Conservation (phyloP, 2,888 invertebrate genomes). For the Leptopilina drosophilae region DNA sequence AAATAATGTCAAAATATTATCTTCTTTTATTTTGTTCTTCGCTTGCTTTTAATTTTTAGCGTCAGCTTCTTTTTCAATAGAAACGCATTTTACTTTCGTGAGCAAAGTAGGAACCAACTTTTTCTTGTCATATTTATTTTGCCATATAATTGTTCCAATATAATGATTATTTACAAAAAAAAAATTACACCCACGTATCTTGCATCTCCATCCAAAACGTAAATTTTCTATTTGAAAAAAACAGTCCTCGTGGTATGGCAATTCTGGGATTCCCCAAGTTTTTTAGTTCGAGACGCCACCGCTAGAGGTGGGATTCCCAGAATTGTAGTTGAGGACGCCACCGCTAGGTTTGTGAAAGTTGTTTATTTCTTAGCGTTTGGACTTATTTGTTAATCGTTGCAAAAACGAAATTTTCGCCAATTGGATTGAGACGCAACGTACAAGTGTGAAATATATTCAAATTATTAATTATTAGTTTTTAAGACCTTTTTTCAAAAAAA, state of each 20-base stretch:
- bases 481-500: slow-evolving; percentile 53
- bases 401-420: background rate
- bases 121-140: slow-evolving; percentile 31
- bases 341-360: too few species aligned
- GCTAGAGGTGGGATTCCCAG: too few species aligned
- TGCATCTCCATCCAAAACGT: background rate
- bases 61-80: slow-evolving; percentile 34
- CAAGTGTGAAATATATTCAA: slow-evolving; percentile 32
- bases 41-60: slow-evolving; percentile 34
- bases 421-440: slow-evolving; percentile 10
- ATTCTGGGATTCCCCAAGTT: too few species aligned
- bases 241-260: too few species aligned
- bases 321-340: too few species aligned
- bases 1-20: slow-evolving; percentile 9
- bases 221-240: too few species aligned
- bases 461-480: slow-evolving; percentile 18
- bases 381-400: too few species aligned
- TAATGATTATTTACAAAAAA: background rate
- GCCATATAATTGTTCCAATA: slow-evolving; percentile 32
- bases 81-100: slow-evolving; percentile 35
- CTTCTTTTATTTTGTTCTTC: background rate
- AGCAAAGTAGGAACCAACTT: slow-evolving; percentile 33
- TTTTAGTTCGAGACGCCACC: too few species aligned
- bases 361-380: too few species aligned
- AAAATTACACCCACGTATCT: background rate